These are phyloP conservation scores for Paelopatides confundens DNA, from an alignment of 53 echinoderm and acorn worm genomes.

Conservation along the genomic window DNA sequence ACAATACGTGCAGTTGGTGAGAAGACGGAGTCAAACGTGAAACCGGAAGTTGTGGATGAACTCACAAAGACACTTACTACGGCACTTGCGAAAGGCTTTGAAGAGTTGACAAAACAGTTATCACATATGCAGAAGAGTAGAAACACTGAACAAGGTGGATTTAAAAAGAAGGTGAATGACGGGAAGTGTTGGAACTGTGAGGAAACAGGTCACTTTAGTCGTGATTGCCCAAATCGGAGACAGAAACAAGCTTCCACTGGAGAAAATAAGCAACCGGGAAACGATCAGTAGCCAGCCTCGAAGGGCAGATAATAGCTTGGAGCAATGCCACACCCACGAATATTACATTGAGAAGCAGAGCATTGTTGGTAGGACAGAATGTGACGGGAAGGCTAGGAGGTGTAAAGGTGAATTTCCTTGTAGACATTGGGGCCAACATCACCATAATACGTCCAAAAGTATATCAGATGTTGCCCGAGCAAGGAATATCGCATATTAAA, in stretches of 20 bases:
- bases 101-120: not conserved
- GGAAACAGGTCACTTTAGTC: constrained; percentile 9
- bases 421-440: constrained; percentile 41
- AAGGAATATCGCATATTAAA: not conserved
- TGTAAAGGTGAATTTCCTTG: constrained; percentile 9
- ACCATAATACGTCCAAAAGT: constrained; percentile 26
- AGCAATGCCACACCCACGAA: not conserved
- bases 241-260: not conserved
- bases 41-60: not conserved
- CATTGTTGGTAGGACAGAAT: constrained; percentile 2
- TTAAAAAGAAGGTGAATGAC: not conserved
- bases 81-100: not conserved
- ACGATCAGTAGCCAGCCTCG: constrained; percentile 27
- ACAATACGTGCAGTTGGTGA: not conserved
- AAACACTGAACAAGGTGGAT: not conserved
- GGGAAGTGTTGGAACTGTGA: constrained; percentile 30
- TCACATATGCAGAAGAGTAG: not conserved
- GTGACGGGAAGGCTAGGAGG: constrained; percentile 1
- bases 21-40: not conserved
- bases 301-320: constrained; percentile 17
- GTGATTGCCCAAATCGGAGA: not conserved
- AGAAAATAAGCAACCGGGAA: not conserved
- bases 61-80: not conserved
- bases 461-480: not conserved
- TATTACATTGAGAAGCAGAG: not conserved